Percentiles rank a stretch among this genome's conserved stretches.
phyloP scores from a whole-genome alignment of 1,140 invertebrate species.

The Arion vulgaris region DNA sequence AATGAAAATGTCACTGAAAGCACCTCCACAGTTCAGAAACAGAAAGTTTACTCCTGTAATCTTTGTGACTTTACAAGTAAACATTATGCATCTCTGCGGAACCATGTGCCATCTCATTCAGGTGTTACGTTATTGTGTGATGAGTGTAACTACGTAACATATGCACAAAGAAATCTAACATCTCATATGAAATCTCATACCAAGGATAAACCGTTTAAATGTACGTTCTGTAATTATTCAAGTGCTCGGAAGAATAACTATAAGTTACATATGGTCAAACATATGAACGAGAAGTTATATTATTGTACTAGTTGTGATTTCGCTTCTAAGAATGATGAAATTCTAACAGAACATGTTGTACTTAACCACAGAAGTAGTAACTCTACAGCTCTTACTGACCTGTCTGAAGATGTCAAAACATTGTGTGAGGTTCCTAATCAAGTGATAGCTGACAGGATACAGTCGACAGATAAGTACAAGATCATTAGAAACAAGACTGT shows the following conservation, averaged over 20 bases:
- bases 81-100: conserved; percentile 22
- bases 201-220: background rate
- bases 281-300: conserved; percentile 13
- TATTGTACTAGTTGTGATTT: conserved; percentile 7
- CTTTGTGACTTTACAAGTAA: background rate
- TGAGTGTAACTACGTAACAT: background rate
- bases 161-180: background rate
- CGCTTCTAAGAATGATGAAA: background rate
- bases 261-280: conserved; percentile 11
- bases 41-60: background rate
- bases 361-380: background rate
- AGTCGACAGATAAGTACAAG: background rate
- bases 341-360: background rate
- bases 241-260: conserved; percentile 16
- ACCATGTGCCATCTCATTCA: background rate
- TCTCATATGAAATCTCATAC: background rate
- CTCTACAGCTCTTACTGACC: background rate
- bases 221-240: conserved; percentile 1
- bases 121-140: background rate
- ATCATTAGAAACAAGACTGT: background rate
- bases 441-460: no score
- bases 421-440: background rate
- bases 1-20: background rate
- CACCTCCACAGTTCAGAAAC: background rate
- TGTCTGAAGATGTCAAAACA: background rate